phyloP scores from a whole-genome alignment of 2,797 vertebrate species.

The Microctenopoma lineatum region DNA sequence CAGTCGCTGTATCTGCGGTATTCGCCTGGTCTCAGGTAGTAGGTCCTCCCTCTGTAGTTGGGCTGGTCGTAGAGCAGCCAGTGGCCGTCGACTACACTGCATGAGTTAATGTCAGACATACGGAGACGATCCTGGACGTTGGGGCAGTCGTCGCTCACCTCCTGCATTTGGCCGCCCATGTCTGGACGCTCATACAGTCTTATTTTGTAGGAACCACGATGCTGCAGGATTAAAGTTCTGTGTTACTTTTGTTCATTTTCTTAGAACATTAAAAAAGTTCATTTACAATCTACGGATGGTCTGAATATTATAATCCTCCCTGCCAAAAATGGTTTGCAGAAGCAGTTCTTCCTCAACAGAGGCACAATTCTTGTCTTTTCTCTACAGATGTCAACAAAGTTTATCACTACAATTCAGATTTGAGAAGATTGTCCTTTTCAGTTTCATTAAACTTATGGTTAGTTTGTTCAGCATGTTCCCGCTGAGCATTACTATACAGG shows the following conservation, averaged over 20 bases:
- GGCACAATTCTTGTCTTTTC: no score
- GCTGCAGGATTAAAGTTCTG: conserved; percentile 39
- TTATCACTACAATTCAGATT: no score
- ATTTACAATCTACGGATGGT: neutral
- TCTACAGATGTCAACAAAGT: no score
- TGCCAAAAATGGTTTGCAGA: neutral
- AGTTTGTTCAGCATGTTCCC: neutral
- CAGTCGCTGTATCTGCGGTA: conserved; percentile 72
- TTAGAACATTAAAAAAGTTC: neutral
- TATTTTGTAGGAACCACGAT: conserved; percentile 73
- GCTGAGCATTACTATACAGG: neutral
- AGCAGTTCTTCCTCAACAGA: neutral
- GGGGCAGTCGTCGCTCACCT: conserved; percentile 71
- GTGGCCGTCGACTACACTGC: conserved; percentile 71
- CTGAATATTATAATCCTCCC: neutral
- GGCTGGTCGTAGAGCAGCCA: conserved; percentile 77
- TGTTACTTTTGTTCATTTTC: no score
- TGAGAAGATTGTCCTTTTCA: no score
- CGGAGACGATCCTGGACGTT: conserved; percentile 71
- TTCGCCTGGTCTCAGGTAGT: conserved; percentile 74
- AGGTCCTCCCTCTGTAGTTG: conserved; percentile 71
- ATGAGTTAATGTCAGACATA: conserved; percentile 73
- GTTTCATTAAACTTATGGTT: no score
- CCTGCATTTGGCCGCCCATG: conserved; percentile 71
- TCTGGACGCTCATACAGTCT: conserved; percentile 69